Evolutionary conservation across 2,113 vertebrate species (phyloP), one percentile per base, ranked within the genome.

Genomic region (Actenoides hombroni): DNA sequence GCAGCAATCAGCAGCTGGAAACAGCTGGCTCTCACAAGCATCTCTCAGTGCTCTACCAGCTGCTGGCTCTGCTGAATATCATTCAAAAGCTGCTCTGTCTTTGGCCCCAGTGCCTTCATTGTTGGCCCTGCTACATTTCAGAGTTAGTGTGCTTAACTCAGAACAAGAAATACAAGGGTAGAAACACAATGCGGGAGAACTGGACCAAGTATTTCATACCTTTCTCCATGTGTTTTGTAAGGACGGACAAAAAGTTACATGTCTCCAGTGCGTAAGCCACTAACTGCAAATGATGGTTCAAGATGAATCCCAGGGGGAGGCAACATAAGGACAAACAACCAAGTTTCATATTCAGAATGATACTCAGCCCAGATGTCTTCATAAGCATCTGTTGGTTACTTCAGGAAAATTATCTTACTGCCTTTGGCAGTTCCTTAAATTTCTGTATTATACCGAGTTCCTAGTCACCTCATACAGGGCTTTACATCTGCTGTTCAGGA

Each of bases 1-100:
- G 54, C 70, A 85, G 39, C 57, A 83, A 31, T 15, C 67, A 86
- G 68, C 92, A 96, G 88, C 91, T 97, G 94, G 83, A 91, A 94
- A 78, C 60, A 86, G 56, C 69, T 91, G 83, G 25, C 12, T 75
- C 39, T 94, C 51, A 64, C 60, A 92, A 83, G n/a, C 0, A 0
- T 25, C 16, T 88, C 42, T 61, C 35, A 35, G 49, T 37, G 51
- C 67, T 33, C 33, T 31, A 71, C 29, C 2, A 10, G 69, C 77
- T 88, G 64, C 42, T 81, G 60, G 9, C 26, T 94, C 56, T 86
- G 77, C 24, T 86, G 60, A 86, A 24, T 26, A 7, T 56, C 20
- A 63, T 75, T 74, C 56, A 63, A 75, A 93, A 78, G 37, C 19
- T 54, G 26, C 13, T 12, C 49, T 73, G 35, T 23, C 40, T 92